A percentile compares a stretch with the other conserved stretches of the same genome.
These are phyloP conservation scores for Tetragnatha versicolor DNA, from an alignment of 1,140 invertebrate species.

Conservation along the genomic window DNA sequence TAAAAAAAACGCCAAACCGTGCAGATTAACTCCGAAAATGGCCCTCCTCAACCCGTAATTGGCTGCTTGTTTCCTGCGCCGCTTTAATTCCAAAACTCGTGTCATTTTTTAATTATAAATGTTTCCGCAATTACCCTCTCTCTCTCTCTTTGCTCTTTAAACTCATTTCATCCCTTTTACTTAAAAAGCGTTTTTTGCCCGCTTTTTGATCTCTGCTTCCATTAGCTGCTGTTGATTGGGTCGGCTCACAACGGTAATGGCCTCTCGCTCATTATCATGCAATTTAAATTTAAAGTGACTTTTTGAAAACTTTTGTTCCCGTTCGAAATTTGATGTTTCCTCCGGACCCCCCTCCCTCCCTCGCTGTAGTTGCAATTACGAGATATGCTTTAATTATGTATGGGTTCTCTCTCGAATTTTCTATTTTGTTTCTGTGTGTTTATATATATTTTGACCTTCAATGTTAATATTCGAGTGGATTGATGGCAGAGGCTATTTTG, in stretches of 20 bases:
- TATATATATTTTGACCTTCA: too few species aligned
- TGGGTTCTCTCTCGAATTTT: background rate
- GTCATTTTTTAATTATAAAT: conserved; percentile 56
- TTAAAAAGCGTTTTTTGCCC: conserved; percentile 7
- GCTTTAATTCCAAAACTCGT: conserved; percentile 54
- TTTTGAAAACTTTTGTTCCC: conserved; percentile 6
- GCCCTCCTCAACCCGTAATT: conserved; percentile 37
- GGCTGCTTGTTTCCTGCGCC: conserved; percentile 37
- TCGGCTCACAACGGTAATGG: conserved; percentile 18
- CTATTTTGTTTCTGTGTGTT: background rate
- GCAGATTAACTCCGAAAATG: conserved; percentile 46
- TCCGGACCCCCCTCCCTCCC: conserved; percentile 4
- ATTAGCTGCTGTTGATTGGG: conserved; percentile 46
- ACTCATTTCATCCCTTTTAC: conserved; percentile 51
- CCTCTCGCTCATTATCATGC: conserved; percentile 47
- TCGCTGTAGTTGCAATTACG: conserved; percentile 23
- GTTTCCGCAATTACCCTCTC: conserved; percentile 50
- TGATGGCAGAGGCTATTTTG: too few species aligned
- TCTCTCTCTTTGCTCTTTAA: conserved; percentile 18
- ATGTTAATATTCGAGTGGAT: too few species aligned
- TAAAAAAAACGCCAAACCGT: conserved; percentile 15
- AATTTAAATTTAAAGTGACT: conserved; percentile 55
- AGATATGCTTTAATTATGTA: conserved; percentile 3
- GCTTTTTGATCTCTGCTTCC: conserved; percentile 22
- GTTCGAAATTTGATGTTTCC: conserved; percentile 37